A percentile compares a stretch with the other conserved stretches of the same genome.
phyloP scores from a whole-genome alignment of 2,113 vertebrate genomes.

The Numenius arquata region DNA sequence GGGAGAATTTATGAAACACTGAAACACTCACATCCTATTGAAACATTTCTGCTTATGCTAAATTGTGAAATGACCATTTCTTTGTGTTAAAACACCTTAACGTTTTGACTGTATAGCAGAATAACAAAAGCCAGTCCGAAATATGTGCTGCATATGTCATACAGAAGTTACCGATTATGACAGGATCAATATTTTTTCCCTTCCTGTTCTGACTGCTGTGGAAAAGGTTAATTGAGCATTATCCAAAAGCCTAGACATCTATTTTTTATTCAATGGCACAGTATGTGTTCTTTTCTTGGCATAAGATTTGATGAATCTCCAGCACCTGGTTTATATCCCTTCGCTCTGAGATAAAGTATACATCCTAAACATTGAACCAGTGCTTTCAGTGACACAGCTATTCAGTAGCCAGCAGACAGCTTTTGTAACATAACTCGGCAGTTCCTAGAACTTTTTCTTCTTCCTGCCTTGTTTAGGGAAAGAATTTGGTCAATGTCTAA shows the following conservation, averaged over 20 bases:
- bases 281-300: background rate
- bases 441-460: background rate
- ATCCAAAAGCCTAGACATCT: background rate
- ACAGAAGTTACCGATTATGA: background rate
- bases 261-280: background rate
- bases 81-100: background rate
- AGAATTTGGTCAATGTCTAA: background rate
- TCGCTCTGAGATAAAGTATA: background rate
- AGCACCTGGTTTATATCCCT: background rate
- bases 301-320: background rate
- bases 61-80: background rate
- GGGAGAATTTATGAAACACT: background rate
- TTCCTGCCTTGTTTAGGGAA: background rate
- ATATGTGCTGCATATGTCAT: background rate
- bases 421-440: background rate
- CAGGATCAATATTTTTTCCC: background rate
- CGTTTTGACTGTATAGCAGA: background rate
- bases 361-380: background rate
- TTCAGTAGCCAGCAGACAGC: background rate
- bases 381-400: background rate
- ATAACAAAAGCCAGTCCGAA: background rate
- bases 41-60: background rate
- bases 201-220: background rate
- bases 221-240: background rate
- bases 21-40: background rate